These are phyloP conservation scores for Brachirus orientalis DNA, from an alignment of 2,113 vertebrate species.

Conservation along the genomic window DNA sequence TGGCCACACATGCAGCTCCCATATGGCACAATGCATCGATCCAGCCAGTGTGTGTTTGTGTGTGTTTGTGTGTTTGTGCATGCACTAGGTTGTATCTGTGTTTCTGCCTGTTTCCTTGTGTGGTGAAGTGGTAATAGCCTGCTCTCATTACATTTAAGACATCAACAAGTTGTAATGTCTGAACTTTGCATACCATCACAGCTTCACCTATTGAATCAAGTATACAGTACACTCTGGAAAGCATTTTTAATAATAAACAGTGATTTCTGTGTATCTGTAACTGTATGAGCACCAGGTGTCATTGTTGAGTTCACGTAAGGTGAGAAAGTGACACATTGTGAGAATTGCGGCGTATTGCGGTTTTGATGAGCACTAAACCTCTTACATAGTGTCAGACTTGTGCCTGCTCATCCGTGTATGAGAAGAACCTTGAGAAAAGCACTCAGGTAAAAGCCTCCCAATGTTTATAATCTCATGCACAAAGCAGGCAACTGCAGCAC, in stretches of 20 bases:
- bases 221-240: not conserved
- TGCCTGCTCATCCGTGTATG: conserved; percentile 66
- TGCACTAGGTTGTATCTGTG: not conserved
- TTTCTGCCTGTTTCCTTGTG: not conserved
- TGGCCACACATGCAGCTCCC: conserved; percentile 62
- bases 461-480: conserved; percentile 67
- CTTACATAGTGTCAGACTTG: conserved; percentile 52
- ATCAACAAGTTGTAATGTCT: not conserved
- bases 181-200: too few species aligned
- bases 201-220: not conserved
- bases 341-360: conserved; percentile 15
- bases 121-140: not conserved
- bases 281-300: conserved; percentile 10
- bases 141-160: not conserved
- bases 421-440: conserved; percentile 62
- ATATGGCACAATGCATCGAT: conserved; percentile 63
- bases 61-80: not conserved
- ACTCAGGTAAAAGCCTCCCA: conserved; percentile 75
- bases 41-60: conserved; percentile 30
- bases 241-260: not conserved
- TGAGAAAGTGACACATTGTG: conserved; percentile 24
- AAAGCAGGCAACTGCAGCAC: conserved; percentile 52
- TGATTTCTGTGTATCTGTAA: not conserved
- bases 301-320: conserved; percentile 3
- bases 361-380: conserved; percentile 36